Base-by-base conservation (phyloP, 2,113 vertebrate genomes). In the Podarcis muralis region DNA sequence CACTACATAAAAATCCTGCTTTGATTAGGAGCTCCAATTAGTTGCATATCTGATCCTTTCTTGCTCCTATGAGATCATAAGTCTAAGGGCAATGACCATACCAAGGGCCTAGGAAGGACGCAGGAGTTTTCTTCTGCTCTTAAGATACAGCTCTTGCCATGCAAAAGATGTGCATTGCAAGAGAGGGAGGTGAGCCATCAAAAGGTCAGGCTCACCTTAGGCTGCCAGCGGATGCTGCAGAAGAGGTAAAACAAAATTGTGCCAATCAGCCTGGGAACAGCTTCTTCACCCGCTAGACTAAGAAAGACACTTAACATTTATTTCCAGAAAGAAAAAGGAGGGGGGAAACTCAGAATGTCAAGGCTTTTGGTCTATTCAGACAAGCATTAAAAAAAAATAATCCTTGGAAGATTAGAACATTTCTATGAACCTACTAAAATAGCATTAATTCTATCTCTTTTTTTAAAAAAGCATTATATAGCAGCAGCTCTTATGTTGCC, bases 301-400 rank as follows among this genome's bases (percentile, higher is more conserved):
- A 92, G 86, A 5, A 2, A 92, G 57, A 15, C 68, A 85, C 92
- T 88, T 90, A 53, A 75, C 23, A 6, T 83, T 77, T 43, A 65
- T 83, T 76, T 57, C 1, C 11, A 78, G 22, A 81, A 81, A 30
- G 11, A 22, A 32, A 25, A 72, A 18, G 12, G n/a, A 2, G 5
- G 11, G 16, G 18, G 48, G 23, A 84, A 90, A 3, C 88, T 0
- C 59, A 37, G 87, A 84, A 13, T 87, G 88, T 12, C 12, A 75
- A 79, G 6, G 81, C 18, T 75, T 93, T 83, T 23, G 15, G 40
- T 80, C 77, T 69, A 87, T 77, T 88, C 68, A 90, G 13, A 4
- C 0, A 88, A 87, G 6, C 5, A 80, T 85, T 89, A 12, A 43
- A 85, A 74, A 89, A 85, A 43, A 85, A 69, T 86, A 82, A 74